These are phyloP conservation scores for Cynopterus brachyotis DNA, from an alignment of 2,113 vertebrate species.

Conservation along the genomic window DNA sequence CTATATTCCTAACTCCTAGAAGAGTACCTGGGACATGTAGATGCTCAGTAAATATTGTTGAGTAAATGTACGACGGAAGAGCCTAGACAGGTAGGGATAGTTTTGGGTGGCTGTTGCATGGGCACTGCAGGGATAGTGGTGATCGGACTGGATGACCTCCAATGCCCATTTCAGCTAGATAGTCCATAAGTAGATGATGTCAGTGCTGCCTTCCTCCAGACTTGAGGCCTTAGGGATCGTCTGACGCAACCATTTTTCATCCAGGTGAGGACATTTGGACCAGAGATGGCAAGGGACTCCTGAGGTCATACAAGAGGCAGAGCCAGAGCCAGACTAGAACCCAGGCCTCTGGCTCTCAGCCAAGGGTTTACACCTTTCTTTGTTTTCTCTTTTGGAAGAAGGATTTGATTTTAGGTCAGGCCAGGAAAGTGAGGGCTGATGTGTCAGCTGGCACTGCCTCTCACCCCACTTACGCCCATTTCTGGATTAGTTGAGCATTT, in stretches of 20 bases:
- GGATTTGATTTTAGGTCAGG: constrained; percentile 16
- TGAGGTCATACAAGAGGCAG: neutral
- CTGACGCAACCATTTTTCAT: neutral
- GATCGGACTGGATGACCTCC: neutral
- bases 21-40: neutral
- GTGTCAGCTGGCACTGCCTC: neutral
- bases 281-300: neutral
- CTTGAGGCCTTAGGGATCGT: neutral
- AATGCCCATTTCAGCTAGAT: neutral
- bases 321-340: neutral
- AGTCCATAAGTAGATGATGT: neutral
- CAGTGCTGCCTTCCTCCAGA: neutral
- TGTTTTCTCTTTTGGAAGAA: constrained; percentile 25
- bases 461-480: neutral
- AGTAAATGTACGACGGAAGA: neutral
- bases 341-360: neutral
- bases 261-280: neutral
- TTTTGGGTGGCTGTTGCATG: neutral
- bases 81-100: neutral
- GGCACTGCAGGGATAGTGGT: neutral
- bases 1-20: neutral
- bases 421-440: neutral
- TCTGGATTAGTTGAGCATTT: neutral
- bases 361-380: neutral
- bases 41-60: neutral